Evolutionary conservation across 2,797 vertebrate species (phyloP), one percentile per base, ranked within the genome.

Genomic region (Tarsius wallacei): DNA sequence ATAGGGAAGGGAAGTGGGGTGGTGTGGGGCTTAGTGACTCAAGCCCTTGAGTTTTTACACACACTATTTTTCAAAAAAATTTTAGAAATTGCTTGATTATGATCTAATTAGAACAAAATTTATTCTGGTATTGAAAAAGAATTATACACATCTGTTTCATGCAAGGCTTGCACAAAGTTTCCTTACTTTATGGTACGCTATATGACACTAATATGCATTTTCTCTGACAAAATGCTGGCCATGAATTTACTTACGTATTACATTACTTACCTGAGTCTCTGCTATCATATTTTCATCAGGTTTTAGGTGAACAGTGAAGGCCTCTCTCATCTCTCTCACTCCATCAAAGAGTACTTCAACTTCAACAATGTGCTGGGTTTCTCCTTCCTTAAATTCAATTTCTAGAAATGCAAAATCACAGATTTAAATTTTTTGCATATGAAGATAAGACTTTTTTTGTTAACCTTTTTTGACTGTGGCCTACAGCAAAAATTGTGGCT

Each of bases 241-340:
- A 16, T 6, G 24, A 74, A 11, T 47, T 80, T 31, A 3, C 12
- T 28, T 11, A 7, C 19, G 36, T 12, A 22, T 14, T 2, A 5
- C 16, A 28, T 6, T 87, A 94, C 28, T 97, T 97, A 99, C 99
- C 99, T 99, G 99, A 10, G 99, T 99, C 98, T 99, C 99, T 84
- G 99, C 99, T 28, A 99, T 98, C 99, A 99, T 99, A 97, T 99
- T 99, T 97, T 99, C 99, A 95, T 99, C 99, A 1, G 99, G 99
- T 92, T 99, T 99, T 92, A 99, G 98, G 90, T 99, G 99, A 93
- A 99, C 99, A 13, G 99, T 99, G 97, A 99, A 99, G 74, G 99
- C 99, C 97, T 99, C 99, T 95, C 99, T 99, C 99, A 99, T 99
- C 97, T 99, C 99, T 98, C 99, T 98, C 83, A 99, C 71, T 8